Evolutionary conservation across 2,888 invertebrate genomes (phyloP), one percentile per base, ranked within the genome.

Genomic region (Entomobrya multifasciata): DNA sequence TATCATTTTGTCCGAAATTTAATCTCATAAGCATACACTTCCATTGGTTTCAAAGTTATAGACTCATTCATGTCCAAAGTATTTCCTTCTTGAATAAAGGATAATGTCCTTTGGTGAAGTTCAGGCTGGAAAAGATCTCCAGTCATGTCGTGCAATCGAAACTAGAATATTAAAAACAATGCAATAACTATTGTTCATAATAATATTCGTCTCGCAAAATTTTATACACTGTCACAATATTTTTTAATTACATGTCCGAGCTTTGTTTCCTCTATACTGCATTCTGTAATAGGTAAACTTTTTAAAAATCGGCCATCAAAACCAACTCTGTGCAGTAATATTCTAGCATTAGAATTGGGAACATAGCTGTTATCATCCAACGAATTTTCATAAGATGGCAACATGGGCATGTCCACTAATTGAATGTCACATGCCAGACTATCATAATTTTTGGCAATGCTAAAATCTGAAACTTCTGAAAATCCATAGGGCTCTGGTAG

Each of bases 1-100:
- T n/a, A n/a, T n/a, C n/a, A n/a, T n/a, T n/a, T n/a, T n/a, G n/a
- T n/a, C n/a, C n/a, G 88, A 79, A 86, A 89, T n/a, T 85, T 82
- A 30, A 88, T 55, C 20, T 87, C 47, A 62, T 90, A 91, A 11
- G 90, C 91, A 77, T 91, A 90, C 0, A 91, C 80, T 87, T 91
- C 91, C 90, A 91, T 90, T 13, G 91, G 91, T 79, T 89, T 90
- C 87, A 91, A 86, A 41, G 88, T 41, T 22, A 90, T 87, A 8
- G 90, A 88, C 15, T 91, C 91, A 49, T 90, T 89, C 15, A 78
- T 81, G 8, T 83, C 76, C 10, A 90, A 44, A 8, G 55, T 47
- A 86, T 87, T 88, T 10, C 90, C 90, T 77, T 90, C 89, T 52
- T 90, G 88, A 77, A 90, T 79, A 80, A 90, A 91, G 25, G 90